phyloP scores from a whole-genome alignment of 2,888 invertebrate genomes.

The Cosmopolites sordidus region DNA sequence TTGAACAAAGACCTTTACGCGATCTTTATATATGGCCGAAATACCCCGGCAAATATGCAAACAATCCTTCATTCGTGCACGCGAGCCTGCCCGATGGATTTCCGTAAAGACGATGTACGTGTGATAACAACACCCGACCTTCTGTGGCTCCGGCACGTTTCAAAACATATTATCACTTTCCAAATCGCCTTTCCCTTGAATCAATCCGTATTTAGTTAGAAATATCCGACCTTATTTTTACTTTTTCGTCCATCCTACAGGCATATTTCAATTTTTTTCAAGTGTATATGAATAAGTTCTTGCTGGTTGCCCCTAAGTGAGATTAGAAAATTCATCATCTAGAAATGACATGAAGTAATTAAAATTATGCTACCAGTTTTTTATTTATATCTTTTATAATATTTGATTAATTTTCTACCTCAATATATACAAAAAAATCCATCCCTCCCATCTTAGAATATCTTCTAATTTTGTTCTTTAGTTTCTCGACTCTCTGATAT shows the following conservation, averaged over 20 bases:
- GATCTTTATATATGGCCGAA: slow-evolving; percentile 18
- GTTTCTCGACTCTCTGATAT: too few relatives aligned
- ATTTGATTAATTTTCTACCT: too few relatives aligned
- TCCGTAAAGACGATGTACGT: slow-evolving; percentile 48
- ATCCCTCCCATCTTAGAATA: too few relatives aligned
- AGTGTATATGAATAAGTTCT: not conserved
- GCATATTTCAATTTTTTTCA: not conserved
- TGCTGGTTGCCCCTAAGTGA: too few relatives aligned
- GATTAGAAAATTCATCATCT: too few relatives aligned
- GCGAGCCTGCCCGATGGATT: slow-evolving; percentile 45
- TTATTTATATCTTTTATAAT: too few relatives aligned
- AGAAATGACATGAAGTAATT: too few relatives aligned
- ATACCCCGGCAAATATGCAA: slow-evolving; percentile 38
- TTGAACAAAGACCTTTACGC: slow-evolving; percentile 5
- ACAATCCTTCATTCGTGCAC: slow-evolving; percentile 44
- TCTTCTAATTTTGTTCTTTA: too few relatives aligned
- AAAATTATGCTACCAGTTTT: too few relatives aligned
- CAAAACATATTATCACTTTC: slow-evolving; percentile 32
- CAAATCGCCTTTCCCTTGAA: slow-evolving; percentile 23
- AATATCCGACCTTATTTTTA: slow-evolving; percentile 8
- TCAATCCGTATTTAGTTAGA: slow-evolving; percentile 13
- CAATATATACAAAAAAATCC: too few relatives aligned
- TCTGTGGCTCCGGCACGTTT: slow-evolving; percentile 33
- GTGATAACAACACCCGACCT: slow-evolving; percentile 46
- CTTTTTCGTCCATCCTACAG: slow-evolving; percentile 26